A percentile compares a stretch with the other conserved stretches of the same genome.
Conservation (phyloP, 1,140 invertebrate species). For the Bicyclus anynana region DNA sequence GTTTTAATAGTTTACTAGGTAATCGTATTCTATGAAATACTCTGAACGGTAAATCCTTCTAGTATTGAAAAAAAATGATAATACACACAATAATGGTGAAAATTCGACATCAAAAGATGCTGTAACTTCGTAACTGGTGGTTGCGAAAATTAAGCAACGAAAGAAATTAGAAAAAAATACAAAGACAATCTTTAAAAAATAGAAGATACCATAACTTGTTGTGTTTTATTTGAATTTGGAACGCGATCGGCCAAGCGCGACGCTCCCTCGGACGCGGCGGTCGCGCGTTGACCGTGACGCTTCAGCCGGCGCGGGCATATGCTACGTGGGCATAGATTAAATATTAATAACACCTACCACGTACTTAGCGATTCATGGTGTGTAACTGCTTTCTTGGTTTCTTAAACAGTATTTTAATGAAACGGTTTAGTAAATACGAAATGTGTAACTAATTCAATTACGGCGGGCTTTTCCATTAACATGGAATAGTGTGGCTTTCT, state of each 20-base stretch:
- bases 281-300: conserved; percentile 53
- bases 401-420: neutral
- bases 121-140: too few relatives aligned
- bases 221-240: conserved; percentile 27
- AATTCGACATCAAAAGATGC: too few relatives aligned
- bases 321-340: conserved; percentile 40
- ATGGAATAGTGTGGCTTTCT: too few relatives aligned
- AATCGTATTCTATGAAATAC: too few relatives aligned
- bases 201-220: conserved; percentile 2
- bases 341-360: conserved; percentile 27
- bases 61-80: too few relatives aligned
- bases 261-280: conserved; percentile 37
- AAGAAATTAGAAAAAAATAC: neutral
- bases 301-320: conserved; percentile 37
- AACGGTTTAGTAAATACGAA: too few relatives aligned
- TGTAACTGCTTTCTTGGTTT: conserved; percentile 8
- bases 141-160: neutral
- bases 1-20: too few relatives aligned
- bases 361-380: neutral
- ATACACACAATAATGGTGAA: too few relatives aligned
- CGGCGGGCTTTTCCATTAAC: too few relatives aligned
- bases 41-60: too few relatives aligned
- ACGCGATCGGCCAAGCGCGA: conserved; percentile 34
- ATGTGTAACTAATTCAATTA: too few relatives aligned
- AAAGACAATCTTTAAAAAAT: neutral